phyloP scores from a whole-genome alignment of 1,140 invertebrate species.

The Leptinotarsa defecta region DNA sequence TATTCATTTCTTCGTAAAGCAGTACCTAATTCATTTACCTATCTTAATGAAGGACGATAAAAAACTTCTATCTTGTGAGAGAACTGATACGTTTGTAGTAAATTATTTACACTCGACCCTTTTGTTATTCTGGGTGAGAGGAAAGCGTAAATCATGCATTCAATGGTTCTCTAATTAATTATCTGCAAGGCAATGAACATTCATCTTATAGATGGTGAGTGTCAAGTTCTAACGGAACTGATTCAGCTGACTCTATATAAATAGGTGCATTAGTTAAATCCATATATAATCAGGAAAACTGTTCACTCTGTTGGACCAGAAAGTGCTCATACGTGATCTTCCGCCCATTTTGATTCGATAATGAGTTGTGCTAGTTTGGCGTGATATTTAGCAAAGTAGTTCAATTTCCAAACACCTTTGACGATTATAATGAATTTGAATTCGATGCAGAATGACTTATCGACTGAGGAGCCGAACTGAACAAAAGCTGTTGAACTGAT shows the following conservation, averaged over 20 bases:
- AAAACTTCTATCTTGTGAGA: no score
- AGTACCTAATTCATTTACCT: no score
- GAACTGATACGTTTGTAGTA: no score
- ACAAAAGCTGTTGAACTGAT: no score
- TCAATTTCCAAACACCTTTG: neutral
- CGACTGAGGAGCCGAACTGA: no score
- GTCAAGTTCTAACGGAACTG: neutral
- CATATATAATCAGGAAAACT: conserved; percentile 6
- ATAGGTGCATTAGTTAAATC: neutral
- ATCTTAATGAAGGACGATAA: no score
- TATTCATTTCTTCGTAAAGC: no score
- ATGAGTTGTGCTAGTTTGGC: neutral
- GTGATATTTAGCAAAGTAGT: neutral
- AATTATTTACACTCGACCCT: no score
- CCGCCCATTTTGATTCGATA: neutral
- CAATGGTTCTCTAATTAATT: neutral
- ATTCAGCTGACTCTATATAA: neutral
- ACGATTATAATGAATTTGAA: no score
- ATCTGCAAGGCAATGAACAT: neutral
- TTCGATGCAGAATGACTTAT: no score
- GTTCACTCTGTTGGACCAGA: neutral
- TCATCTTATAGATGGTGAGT: neutral
- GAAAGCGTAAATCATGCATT: neutral
- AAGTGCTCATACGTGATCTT: neutral
- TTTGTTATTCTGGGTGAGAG: no score